Evolutionary conservation across 2,113 vertebrate species (phyloP).

Genomic region (Chaenogobius annularis): DNA sequence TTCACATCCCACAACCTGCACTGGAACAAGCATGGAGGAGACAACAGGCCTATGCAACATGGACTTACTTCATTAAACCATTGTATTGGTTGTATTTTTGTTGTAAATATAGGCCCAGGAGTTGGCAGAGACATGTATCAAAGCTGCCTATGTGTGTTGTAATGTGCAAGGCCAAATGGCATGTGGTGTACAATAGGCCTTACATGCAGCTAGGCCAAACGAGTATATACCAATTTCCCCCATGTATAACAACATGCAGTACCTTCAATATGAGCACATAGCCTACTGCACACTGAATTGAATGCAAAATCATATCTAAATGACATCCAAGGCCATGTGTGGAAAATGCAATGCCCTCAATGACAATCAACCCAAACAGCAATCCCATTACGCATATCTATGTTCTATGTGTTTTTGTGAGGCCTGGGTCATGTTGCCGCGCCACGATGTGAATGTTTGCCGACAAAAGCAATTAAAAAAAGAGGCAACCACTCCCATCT

Average conservation of each 20-base stretch:
- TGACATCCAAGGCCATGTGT: background rate
- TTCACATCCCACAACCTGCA: constrained; percentile 16
- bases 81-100: background rate
- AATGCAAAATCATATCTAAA: background rate
- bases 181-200: constrained; percentile 23
- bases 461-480: constrained; percentile 51
- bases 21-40: constrained; percentile 14
- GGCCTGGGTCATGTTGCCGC: background rate
- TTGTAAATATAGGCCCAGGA: background rate
- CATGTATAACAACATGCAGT: background rate
- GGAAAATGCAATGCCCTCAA: background rate
- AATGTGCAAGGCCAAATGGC: constrained; percentile 12
- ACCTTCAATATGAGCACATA: background rate
- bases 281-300: background rate
- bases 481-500: constrained; percentile 68
- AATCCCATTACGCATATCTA: fast-evolving
- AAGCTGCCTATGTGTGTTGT: background rate
- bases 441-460: constrained; percentile 14
- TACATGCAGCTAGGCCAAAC: constrained; percentile 17
- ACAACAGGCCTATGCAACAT: background rate
- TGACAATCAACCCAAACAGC: background rate
- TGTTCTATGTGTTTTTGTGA: background rate
- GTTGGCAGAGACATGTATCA: background rate
- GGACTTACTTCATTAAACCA: background rate
- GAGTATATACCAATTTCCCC: background rate